phyloP scores from a whole-genome alignment of 2,113 vertebrate species.

The Podiceps cristatus region DNA sequence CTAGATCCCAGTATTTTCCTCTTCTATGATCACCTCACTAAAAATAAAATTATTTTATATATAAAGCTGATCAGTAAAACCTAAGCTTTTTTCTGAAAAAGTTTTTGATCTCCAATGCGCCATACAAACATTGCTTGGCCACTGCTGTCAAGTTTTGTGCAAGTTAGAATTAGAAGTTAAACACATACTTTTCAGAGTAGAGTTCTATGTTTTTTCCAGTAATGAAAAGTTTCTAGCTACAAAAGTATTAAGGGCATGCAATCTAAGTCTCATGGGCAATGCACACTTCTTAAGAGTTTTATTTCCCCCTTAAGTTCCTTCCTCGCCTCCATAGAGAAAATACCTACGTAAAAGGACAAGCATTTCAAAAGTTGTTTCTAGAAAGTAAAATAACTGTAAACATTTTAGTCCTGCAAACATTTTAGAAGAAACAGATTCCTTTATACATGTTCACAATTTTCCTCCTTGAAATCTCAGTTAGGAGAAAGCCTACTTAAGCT shows the following conservation, averaged over 20 bases:
- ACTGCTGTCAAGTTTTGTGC: not conserved
- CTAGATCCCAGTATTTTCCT: not conserved
- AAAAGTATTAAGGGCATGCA: not conserved
- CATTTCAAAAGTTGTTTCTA: not conserved
- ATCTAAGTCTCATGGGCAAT: not conserved
- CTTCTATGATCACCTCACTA: not conserved
- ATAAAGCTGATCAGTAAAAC: slow-evolving; percentile 1
- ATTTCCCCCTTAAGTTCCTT: not conserved
- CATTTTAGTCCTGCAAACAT: not conserved
- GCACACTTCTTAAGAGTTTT: not conserved
- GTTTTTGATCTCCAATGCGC: not conserved
- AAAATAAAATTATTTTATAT: not conserved
- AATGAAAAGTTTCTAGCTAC: not conserved
- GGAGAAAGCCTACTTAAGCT: not conserved
- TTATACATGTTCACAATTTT: not conserved
- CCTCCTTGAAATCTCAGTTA: not conserved
- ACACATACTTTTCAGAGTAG: not conserved
- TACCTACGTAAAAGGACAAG: not conserved
- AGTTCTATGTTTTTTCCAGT: not conserved
- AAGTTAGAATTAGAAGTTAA: not conserved
- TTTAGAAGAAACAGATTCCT: not conserved
- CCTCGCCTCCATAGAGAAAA: not conserved
- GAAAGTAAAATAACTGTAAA: not conserved
- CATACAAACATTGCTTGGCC: not conserved
- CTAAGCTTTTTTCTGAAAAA: not conserved